A percentile compares a stretch with the other conserved stretches of the same genome.
These are phyloP conservation scores for Bos javanicus DNA, from an alignment of 2,113 vertebrate species.

Conservation along the genomic window DNA sequence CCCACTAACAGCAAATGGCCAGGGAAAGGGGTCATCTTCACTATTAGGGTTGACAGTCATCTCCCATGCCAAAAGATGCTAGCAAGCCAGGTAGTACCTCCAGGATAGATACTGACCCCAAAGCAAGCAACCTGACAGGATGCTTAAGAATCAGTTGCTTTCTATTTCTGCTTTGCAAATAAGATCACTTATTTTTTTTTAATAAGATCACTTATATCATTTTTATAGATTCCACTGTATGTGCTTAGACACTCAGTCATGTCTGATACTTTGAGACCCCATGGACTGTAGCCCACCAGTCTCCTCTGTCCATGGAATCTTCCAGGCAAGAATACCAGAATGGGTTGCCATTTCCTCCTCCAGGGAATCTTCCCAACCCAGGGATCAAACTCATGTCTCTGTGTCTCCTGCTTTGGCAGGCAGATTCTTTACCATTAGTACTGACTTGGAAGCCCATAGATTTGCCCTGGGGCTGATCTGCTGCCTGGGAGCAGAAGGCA, in stretches of 20 bases:
- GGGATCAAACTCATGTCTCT: not conserved
- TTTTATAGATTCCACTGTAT: not conserved
- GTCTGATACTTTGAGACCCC: not conserved
- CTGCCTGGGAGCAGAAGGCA: not conserved
- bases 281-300: not conserved
- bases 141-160: not conserved
- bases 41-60: not conserved
- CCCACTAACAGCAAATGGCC: not conserved
- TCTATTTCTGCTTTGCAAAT: not conserved
- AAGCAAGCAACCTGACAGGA: not conserved
- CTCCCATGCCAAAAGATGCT: not conserved
- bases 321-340: not conserved
- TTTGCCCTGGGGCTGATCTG: not conserved
- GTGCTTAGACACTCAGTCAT: not conserved
- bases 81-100: not conserved
- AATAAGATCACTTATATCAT: not conserved
- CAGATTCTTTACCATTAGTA: not conserved
- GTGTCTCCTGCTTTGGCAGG: not conserved
- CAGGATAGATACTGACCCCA: not conserved
- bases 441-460: not conserved
- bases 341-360: not conserved
- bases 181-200: not conserved
- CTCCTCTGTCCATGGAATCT: not conserved
- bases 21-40: not conserved
- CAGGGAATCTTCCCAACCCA: not conserved